Percentiles rank a stretch among this genome's conserved stretches.
phyloP scores from a whole-genome alignment of 2,113 vertebrate genomes.

The Dromiciops gliroides region DNA sequence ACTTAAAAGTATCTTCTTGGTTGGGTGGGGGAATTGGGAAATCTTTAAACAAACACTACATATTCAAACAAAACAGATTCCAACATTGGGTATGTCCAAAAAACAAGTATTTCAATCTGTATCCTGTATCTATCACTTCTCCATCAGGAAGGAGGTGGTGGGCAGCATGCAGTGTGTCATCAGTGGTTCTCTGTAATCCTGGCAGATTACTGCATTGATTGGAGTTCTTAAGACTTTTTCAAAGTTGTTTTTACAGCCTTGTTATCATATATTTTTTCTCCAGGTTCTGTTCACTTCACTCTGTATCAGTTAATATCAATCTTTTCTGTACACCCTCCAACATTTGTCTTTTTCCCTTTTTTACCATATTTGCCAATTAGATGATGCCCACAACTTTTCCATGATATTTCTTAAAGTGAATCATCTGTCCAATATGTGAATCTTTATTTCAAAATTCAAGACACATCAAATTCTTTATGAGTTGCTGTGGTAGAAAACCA shows the following conservation, averaged over 20 bases:
- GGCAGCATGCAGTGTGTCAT: not conserved
- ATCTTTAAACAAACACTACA: not conserved
- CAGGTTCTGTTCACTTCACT: not conserved
- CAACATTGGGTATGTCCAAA: not conserved
- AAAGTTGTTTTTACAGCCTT: not conserved
- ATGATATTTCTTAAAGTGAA: not conserved
- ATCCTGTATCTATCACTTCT: not conserved
- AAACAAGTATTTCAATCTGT: not conserved
- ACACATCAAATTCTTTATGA: not conserved
- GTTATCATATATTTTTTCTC: not conserved
- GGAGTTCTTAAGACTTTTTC: not conserved
- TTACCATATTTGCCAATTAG: not conserved
- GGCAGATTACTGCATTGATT: not conserved
- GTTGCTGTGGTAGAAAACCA: not conserved
- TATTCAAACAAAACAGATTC: not conserved
- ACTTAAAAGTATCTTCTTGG: not conserved
- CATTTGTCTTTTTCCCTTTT: not conserved
- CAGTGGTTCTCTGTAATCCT: not conserved
- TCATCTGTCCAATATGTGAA: not conserved
- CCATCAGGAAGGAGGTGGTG: not conserved
- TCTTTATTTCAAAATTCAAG: not conserved
- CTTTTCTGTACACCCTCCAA: not conserved
- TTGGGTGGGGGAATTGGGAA: not conserved
- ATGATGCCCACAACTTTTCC: not conserved
- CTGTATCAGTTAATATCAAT: not conserved